These are phyloP conservation scores for Drosophila jambulina DNA, from an alignment of 1,140 invertebrate species.

Conservation along the genomic window DNA sequence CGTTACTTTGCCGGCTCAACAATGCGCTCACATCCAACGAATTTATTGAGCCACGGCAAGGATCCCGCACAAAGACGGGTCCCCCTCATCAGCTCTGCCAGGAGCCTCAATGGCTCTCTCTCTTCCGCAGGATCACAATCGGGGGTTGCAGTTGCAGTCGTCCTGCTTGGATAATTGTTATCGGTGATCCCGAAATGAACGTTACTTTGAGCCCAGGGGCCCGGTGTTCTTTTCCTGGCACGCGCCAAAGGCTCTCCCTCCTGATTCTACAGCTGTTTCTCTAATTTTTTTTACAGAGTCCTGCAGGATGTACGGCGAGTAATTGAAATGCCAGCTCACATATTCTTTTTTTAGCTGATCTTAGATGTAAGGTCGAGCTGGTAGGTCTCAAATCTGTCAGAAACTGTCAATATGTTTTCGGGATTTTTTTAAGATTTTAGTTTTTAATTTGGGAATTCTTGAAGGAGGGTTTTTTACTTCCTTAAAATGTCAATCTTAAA, in stretches of 20 bases:
- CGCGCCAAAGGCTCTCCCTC: constrained; percentile 62
- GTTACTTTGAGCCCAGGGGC: constrained; percentile 70
- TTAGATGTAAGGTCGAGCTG: constrained; percentile 3
- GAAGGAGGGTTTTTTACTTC: background rate
- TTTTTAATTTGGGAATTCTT: background rate
- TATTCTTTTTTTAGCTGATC: constrained; percentile 42
- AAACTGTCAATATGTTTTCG: constrained; percentile 39
- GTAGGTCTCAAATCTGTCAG: constrained; percentile 40
- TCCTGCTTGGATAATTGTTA: constrained; percentile 70
- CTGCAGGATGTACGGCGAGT: constrained; percentile 28
- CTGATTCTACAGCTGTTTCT: constrained; percentile 24
- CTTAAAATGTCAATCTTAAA: background rate
- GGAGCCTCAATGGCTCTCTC: constrained; percentile 46
- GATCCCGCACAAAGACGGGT: constrained; percentile 30
- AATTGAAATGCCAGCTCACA: constrained; percentile 34
- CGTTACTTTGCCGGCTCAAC: constrained; percentile 58
- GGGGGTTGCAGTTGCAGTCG: constrained; percentile 62
- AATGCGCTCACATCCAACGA: constrained; percentile 26
- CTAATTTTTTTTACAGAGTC: constrained; percentile 25
- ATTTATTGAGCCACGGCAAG: constrained; percentile 45
- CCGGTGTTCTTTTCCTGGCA: constrained; percentile 68
- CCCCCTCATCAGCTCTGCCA: constrained; percentile 23
- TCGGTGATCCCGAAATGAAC: constrained; percentile 75
- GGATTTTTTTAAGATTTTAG: constrained; percentile 14
- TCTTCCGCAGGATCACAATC: background rate